Conservation (phyloP, 2,113 vertebrate genomes). For the Notiomystis cincta region DNA sequence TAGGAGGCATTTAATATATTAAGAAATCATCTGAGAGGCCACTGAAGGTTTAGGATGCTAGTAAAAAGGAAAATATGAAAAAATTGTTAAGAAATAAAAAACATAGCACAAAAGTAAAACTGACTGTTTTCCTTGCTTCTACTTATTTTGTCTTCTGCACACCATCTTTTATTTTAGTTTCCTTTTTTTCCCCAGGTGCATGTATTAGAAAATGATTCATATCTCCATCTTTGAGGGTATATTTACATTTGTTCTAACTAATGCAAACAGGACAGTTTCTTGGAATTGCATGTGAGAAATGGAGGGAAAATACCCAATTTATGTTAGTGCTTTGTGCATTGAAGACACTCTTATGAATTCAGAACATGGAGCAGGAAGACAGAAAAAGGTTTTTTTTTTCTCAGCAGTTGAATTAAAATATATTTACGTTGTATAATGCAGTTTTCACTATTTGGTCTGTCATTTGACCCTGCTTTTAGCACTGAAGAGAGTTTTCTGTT, state of each 20-base stretch:
- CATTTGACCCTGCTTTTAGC: background rate
- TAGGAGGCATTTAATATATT: background rate
- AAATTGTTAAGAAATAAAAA: background rate
- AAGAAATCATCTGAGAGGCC: background rate
- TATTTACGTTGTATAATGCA: fast-evolving
- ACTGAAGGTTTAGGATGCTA: background rate
- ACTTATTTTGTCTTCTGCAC: background rate
- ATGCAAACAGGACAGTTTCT: background rate
- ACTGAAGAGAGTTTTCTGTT: background rate
- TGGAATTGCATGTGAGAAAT: background rate
- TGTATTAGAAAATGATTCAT: background rate
- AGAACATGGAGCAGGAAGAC: background rate
- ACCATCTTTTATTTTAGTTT: background rate
- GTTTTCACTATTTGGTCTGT: background rate
- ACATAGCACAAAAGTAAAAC: background rate
- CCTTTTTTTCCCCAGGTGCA: background rate
- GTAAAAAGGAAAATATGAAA: background rate
- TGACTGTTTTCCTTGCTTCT: background rate
- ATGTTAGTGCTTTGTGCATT: background rate
- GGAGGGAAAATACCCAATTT: background rate
- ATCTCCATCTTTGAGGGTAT: background rate
- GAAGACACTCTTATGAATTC: background rate
- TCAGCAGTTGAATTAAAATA: background rate
- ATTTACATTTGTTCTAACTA: background rate
- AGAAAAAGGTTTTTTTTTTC: background rate